A percentile compares a stretch with the other conserved stretches of the same genome.
Conservation (phyloP, 1,140 invertebrate species). For the Bombyx mandarina region DNA sequence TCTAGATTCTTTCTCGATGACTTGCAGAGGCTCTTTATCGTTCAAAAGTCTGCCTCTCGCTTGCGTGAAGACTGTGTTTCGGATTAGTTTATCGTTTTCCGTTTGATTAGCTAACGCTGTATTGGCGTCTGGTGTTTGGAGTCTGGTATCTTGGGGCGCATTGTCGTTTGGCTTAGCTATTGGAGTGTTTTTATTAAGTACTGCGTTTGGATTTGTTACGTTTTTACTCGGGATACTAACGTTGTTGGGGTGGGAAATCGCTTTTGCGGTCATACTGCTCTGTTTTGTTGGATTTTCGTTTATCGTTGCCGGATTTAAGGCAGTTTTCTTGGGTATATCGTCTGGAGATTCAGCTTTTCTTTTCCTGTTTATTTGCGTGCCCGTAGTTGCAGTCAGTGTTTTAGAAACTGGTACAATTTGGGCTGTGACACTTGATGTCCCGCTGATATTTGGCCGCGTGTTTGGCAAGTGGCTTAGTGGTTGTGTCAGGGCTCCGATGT, state of each 20-base stretch:
- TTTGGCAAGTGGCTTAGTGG: neutral
- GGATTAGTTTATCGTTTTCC: slow-evolving; percentile 51
- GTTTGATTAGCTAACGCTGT: slow-evolving; percentile 3
- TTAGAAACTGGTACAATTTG: neutral
- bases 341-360: slow-evolving; percentile 60
- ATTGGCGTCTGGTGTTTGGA: slow-evolving; percentile 2
- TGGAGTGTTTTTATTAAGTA: neutral
- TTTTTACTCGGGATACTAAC: neutral
- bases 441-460: slow-evolving; percentile 3
- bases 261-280: slow-evolving; percentile 1
- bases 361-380: slow-evolving; percentile 35
- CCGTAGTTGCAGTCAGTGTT: slow-evolving; percentile 13
- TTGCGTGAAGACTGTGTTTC: slow-evolving; percentile 59
- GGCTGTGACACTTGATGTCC: too few species aligned
- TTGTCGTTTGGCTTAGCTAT: neutral
- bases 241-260: neutral
- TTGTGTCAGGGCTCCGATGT: slow-evolving; percentile 6
- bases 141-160: slow-evolving; percentile 1
- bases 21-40: slow-evolving; percentile 18
- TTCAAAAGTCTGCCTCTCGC: slow-evolving; percentile 41
- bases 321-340: slow-evolving; percentile 40
- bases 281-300: neutral
- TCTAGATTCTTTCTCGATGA: slow-evolving; percentile 2
- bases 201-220: slow-evolving; percentile 5
- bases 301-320: slow-evolving; percentile 10